Percentiles rank a stretch among this genome's conserved stretches.
These are phyloP conservation scores for Zeugodacus cucurbitae DNA, from an alignment of 1,140 invertebrate species.

Conservation along the genomic window DNA sequence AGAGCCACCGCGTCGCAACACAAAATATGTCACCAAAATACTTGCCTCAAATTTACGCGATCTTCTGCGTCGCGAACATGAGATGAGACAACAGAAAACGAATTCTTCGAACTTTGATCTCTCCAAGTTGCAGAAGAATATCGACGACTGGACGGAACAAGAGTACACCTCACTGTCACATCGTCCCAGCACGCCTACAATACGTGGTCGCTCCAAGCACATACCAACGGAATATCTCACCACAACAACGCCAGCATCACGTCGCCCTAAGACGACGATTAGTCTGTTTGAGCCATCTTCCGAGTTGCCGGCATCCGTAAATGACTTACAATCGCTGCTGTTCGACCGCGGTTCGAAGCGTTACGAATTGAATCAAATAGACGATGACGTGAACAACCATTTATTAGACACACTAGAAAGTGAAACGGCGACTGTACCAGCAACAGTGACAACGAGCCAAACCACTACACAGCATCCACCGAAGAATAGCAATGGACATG, in stretches of 20 bases:
- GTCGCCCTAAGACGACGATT: constrained; percentile 57
- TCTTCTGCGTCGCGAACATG: constrained; percentile 58
- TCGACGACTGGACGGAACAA: constrained; percentile 86
- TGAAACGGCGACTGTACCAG: not conserved
- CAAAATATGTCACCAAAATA: constrained; percentile 62
- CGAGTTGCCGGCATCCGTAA: constrained; percentile 55
- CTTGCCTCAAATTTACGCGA: constrained; percentile 61
- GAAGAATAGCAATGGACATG: constrained; percentile 41
- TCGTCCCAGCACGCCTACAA: constrained; percentile 69
- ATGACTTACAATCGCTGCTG: constrained; percentile 57
- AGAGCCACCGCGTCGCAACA: constrained; percentile 42
- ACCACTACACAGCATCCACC: constrained; percentile 42
- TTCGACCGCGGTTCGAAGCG: constrained; percentile 47
- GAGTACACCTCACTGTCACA: constrained; percentile 73
- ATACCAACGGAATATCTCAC: constrained; percentile 83
- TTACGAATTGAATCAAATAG: constrained; percentile 51
- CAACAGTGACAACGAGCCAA: not conserved
- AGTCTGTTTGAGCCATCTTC: constrained; percentile 38
- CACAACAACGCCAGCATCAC: constrained; percentile 65
- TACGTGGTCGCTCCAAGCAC: constrained; percentile 74
- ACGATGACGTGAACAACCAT: constrained; percentile 50
- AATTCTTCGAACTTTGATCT: constrained; percentile 75
- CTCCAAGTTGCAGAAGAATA: constrained; percentile 80
- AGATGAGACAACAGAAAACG: constrained; percentile 47
- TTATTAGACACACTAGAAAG: constrained; percentile 36